Evolutionary conservation across 23 tunicate species (phyloP), one percentile per base, ranked within the genome.

Genomic region (Botrylloides violaceus): DNA sequence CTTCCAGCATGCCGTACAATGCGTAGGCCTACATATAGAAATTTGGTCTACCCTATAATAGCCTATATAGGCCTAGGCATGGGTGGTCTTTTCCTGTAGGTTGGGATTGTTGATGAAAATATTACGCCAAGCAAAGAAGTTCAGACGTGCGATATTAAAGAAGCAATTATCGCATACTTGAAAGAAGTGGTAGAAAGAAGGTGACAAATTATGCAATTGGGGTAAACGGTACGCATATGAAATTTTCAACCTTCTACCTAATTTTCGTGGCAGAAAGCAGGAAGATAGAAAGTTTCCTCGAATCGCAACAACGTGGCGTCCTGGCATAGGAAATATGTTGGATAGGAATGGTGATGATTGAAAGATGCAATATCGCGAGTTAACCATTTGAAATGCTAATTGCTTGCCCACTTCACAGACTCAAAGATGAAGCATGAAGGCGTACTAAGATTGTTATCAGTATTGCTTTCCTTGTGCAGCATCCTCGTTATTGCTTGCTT

Each of bases 71-170:
- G n/a, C n/a, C n/a, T n/a, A n/a, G n/a, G n/a, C n/a, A n/a, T n/a
- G n/a, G n/a, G n/a, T n/a, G n/a, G n/a, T n/a, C n/a, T n/a, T n/a
- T n/a, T n/a, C n/a, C n/a, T n/a, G n/a, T n/a, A 43, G 53, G 53
- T 43, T 43, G 53, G 53, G 53, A 9, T 43, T 15, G 53, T 43
- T 43, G 53, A 43, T 43, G 53, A 9, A 15, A 43, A 9, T 43
- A 7, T 43, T 9, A 43, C 53, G 9, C 53, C 53, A 43, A 15
- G 15, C 9, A 43, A 43, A 9, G 9, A 9, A 43, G 15, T 15
- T 43, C 53, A 43, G 53, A 43, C 53, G 53, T 43, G 53, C 53
- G 53, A 43, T 43, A 43, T 43, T 7, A 43, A 43, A 43, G 53
- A 43, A 15, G 53, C 53, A 43, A 43, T 43, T 15, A 15, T 43